Base-by-base conservation (phyloP, 2,888 invertebrate species). In the Ditylenchus weischeri region DNA sequence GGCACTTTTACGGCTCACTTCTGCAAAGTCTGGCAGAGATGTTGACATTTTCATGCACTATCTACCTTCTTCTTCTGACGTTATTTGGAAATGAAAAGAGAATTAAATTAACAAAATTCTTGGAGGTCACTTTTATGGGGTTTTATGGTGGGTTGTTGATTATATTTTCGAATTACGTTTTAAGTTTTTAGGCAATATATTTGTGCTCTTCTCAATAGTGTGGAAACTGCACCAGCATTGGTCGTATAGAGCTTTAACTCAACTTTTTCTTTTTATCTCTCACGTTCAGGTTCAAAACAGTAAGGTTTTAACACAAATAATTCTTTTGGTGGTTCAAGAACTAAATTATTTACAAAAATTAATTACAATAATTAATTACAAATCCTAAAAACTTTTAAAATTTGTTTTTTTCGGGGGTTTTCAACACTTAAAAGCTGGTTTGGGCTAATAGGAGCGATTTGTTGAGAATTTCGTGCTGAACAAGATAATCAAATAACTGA, bases 201-300 rank as follows among this genome's bases (percentile, higher is more conserved):
- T 79, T 47, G 78, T 81, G 4, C 75, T 80, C 0, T 65, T 80
- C 19, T 76, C 79, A 8, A 78, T 81, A 62, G 73, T 80, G 11
- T 80, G 81, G 75, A 62, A 70, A 50, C 71, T 79, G 15, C 76
- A 79, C 29, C 54, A 76, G 57, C 72, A 74, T 35, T 66, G 61
- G 57, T 72, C 73, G 1, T 79, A 79, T 68, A 73, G 75, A 35
- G 15, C 76, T 2, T 71, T 78, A 18, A 73, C 74, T 35, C 75
- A 76, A 62, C 75, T 84, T 49, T 84, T 83, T 67, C 67, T 83
- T 13, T 65, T 82, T 15, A 75, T 83, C 23, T 78, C 81, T 13
- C 73, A 83, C 69, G 77, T 83, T 75, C 81, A 77, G 71, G 71
- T 75, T 21, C 75, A 78, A 60, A 65, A 76, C 72, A 73, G 77